Base-by-base conservation (phyloP, 2,888 invertebrate genomes). In the Drosophila cyrtoloma region DNA sequence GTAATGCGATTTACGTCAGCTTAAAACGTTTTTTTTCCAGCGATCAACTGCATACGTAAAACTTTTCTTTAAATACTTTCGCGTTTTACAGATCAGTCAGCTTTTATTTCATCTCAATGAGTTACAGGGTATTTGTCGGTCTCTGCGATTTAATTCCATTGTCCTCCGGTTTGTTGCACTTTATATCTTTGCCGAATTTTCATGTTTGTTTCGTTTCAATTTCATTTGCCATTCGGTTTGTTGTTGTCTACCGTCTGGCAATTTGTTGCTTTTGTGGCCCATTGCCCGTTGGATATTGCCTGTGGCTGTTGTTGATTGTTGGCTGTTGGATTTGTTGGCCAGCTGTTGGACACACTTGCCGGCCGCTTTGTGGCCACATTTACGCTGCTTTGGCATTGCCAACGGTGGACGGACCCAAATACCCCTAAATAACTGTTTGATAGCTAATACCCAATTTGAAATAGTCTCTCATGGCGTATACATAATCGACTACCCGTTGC, bases 351-450 rank as follows among this genome's bases (percentile, higher is more conserved):
- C 71, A 74, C 67, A 75, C 75, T 84, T 85, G 65, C 71, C 72
- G 86, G 84, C 76, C 89, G 81, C 76, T 69, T 83, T 83, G 84
- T 84, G 85, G 85, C 89, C 86, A 89, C 75, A 76, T 73, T 77
- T 78, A 67, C 75, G 85, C 71, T 71, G 64, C 67, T 55, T 70
- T 63, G 44, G 50, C 74, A 44, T 42, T 65, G 42, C 61, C 39
- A 32, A 44, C 12, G 58, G 42, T 44, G 32, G 51, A 58, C 12
- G 26, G 10, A 56, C 47, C 71, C 61, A 71, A 80, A 80, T 75
- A 61, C 65, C 57, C 69, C 72, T 72, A 79, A 79, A 79, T 78
- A 86, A 82, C 75, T 84, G 81, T 77, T 71, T 75, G 69, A 62
- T 61, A 72, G 70, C 79, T 73, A 75, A 81, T 81, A 63, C 68